Evolutionary conservation across 2,888 invertebrate species (phyloP).

Genomic region (Galeruca laticollis): DNA sequence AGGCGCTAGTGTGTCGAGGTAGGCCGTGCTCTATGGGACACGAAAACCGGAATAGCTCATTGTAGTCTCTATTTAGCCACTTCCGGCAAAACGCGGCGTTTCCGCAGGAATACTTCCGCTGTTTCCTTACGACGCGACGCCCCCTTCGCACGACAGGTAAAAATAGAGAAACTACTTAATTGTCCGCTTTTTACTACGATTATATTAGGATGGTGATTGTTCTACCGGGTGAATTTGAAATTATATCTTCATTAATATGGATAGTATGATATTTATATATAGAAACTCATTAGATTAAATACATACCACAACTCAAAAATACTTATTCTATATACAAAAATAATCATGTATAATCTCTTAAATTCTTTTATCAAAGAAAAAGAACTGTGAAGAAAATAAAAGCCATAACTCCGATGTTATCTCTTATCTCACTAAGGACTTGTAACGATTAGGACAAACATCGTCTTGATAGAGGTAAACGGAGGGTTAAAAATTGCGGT

Average conservation of each 20-base stretch:
- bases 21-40: constrained; percentile 57
- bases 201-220: background rate
- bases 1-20: constrained; percentile 42
- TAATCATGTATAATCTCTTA: too few relatives aligned
- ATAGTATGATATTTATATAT: too few relatives aligned
- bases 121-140: constrained; percentile 61
- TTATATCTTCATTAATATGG: constrained; percentile 20
- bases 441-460: constrained; percentile 27
- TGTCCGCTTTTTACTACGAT: constrained; percentile 24
- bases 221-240: background rate
- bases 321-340: too few relatives aligned
- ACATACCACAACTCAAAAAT: too few relatives aligned
- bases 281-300: too few relatives aligned
- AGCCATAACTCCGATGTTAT: background rate
- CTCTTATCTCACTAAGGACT: background rate
- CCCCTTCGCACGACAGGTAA: constrained; percentile 55
- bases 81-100: constrained; percentile 65
- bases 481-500: constrained; percentile 46
- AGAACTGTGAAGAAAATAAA: background rate
- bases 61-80: constrained; percentile 67
- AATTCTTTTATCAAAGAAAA: too few relatives aligned
- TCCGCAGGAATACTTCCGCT: constrained; percentile 65
- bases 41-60: constrained; percentile 67
- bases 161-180: constrained; percentile 35
- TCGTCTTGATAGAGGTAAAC: constrained; percentile 39